Evolutionary conservation across 2,113 vertebrate genomes (phyloP).

Genomic region (Tupaia tana): DNA sequence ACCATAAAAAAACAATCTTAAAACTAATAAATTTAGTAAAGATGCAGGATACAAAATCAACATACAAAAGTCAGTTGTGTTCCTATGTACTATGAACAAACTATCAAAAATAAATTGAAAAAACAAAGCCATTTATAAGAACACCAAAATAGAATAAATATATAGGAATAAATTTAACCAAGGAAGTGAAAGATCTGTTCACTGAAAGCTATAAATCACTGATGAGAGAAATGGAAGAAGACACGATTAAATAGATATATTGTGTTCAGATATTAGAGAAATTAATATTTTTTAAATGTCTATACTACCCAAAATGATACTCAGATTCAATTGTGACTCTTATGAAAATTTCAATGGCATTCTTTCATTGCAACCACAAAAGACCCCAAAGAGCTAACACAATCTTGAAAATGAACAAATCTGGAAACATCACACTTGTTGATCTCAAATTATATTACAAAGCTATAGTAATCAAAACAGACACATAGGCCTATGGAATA

Average conservation of each 20-base stretch:
- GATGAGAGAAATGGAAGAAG: neutral
- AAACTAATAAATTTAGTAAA: neutral
- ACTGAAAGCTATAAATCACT: neutral
- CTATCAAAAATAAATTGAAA: neutral
- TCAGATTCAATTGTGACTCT: neutral
- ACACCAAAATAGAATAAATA: neutral
- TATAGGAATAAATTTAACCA: neutral
- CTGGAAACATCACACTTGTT: neutral
- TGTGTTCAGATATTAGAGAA: neutral
- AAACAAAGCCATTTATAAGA: neutral
- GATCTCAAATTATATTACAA: neutral
- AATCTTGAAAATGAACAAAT: neutral
- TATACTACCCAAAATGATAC: neutral
- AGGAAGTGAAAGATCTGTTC: neutral
- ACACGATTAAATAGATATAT: neutral
- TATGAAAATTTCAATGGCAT: neutral
- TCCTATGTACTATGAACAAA: neutral
- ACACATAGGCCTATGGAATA: neutral
- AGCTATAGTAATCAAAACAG: neutral
- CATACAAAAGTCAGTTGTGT: neutral
- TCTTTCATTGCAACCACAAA: neutral
- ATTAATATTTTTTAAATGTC: neutral
- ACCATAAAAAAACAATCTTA: neutral
- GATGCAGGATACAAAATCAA: neutral
- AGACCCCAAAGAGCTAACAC: neutral